Base-by-base conservation (phyloP, 2,888 invertebrate species). In the Apeira syringaria region DNA sequence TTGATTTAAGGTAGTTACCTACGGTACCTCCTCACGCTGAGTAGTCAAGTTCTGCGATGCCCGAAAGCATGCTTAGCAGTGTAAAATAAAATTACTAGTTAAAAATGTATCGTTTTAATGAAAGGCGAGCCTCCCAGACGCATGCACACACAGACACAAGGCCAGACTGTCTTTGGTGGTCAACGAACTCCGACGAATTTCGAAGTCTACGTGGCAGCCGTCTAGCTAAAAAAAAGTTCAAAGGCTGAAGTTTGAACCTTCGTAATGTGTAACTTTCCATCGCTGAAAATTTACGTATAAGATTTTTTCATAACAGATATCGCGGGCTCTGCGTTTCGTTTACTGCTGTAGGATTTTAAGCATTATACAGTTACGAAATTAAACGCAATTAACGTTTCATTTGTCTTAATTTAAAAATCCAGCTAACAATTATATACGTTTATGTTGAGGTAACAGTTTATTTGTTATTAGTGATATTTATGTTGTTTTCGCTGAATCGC, bases 91-190 rank as follows among this genome's bases (percentile, higher is more conserved):
- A 46, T 43, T 20, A 29, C 33, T 29, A 36, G 31, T 37, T 39
- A 40, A 44, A 43, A 36, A 37, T 40, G 30, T 29, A 29, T 29
- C 18, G 10, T 47, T 25, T 45, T 49, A 40, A 48, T 50, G 42
- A 56, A 50, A 56, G 53, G 51, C 49, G 37, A 50, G 41, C 50
- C 49, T 57, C 55, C 57, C 59, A 67, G 60, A 63, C 65, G 52
- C 64, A 71, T 68, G 71, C 59, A 61, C 67, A 73, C 68, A 65
- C 68, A 70, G 66, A 68, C 7, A 20, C 75, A 80, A 80, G 78
- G 78, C 78, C 77, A 81, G 74, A 78, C 81, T 70, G 65, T 71
- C 67, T 74, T 68, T 56, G 60, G 59, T 63, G 81, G 80, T 79
- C 80, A 75, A 68, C 57, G 79, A 79, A 67, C 80, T 70, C 58